These are phyloP conservation scores for Gopherus flavomarginatus DNA, from an alignment of 2,113 vertebrate genomes.

Conservation along the genomic window DNA sequence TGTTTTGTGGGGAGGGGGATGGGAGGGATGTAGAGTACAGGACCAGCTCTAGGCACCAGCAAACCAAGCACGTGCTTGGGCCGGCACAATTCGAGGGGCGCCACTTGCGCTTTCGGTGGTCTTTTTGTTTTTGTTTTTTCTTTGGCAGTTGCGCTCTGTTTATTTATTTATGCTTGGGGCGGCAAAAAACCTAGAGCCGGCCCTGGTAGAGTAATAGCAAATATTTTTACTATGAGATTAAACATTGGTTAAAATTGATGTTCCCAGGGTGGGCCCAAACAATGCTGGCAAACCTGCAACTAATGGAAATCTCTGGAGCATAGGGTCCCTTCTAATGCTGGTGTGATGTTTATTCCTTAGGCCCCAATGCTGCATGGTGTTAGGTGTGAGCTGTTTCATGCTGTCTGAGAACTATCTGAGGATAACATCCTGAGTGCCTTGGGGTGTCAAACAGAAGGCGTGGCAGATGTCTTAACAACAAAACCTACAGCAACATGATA, in stretches of 20 bases:
- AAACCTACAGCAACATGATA: neutral
- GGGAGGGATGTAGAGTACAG: neutral
- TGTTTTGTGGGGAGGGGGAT: neutral
- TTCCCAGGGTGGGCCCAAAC: neutral
- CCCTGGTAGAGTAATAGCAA: neutral
- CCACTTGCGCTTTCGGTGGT: too few species aligned
- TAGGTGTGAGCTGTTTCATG: neutral
- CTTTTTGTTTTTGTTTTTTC: too few species aligned
- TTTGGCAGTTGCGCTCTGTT: too few species aligned
- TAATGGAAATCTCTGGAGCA: neutral
- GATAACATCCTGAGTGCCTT: neutral
- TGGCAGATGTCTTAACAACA: neutral
- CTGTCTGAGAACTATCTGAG: neutral
- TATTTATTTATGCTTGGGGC: too few species aligned
- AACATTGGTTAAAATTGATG: neutral
- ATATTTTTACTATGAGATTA: neutral
- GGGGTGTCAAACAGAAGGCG: neutral
- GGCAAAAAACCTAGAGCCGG: too few species aligned
- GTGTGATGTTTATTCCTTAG: accelerated
- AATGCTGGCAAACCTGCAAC: neutral
- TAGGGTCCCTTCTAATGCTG: neutral
- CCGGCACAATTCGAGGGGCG: too few species aligned
- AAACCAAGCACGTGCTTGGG: too few species aligned
- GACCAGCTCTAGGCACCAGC: too few species aligned
- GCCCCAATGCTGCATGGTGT: accelerated